phyloP scores from a whole-genome alignment of 64 coral and sea anemone species.

The Actinia equina region DNA sequence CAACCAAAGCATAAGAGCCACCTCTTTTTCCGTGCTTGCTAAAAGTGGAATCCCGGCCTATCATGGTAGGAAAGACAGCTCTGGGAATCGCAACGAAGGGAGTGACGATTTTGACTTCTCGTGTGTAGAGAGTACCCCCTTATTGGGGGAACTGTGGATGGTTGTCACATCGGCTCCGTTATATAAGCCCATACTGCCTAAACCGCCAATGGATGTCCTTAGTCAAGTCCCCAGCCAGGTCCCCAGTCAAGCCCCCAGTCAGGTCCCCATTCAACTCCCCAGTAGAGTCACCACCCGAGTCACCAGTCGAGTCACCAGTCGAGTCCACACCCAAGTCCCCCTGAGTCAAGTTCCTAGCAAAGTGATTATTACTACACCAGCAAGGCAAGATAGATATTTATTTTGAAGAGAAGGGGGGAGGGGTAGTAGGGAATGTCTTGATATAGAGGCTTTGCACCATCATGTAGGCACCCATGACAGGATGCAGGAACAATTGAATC shows the following conservation, averaged over 20 bases:
- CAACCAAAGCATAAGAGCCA: slow-evolving; percentile 24
- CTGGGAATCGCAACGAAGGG: not conserved
- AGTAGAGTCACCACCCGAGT: too few species aligned
- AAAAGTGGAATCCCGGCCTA: not conserved
- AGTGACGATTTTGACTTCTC: not conserved
- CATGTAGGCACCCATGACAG: too few species aligned
- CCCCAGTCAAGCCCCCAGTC: not conserved
- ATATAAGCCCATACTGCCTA: not conserved
- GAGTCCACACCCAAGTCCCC: not conserved
- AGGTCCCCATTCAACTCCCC: not conserved
- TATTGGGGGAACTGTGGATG: not conserved
- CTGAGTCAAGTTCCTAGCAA: not conserved
- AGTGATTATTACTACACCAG: too few species aligned
- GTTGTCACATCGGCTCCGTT: not conserved
- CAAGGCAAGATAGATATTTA: too few species aligned
- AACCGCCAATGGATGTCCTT: not conserved
- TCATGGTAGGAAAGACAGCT: not conserved
- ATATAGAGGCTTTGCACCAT: too few species aligned
- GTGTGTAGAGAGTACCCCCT: not conserved
- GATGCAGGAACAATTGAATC: too few species aligned
- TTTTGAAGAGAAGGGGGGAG: too few species aligned
- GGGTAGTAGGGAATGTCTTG: too few species aligned
- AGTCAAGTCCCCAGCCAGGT: too few species aligned
- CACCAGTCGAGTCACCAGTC: too few species aligned
- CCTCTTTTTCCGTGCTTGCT: not conserved